phyloP scores from a whole-genome alignment of 2,113 vertebrate genomes.

The Tetrao urogallus region DNA sequence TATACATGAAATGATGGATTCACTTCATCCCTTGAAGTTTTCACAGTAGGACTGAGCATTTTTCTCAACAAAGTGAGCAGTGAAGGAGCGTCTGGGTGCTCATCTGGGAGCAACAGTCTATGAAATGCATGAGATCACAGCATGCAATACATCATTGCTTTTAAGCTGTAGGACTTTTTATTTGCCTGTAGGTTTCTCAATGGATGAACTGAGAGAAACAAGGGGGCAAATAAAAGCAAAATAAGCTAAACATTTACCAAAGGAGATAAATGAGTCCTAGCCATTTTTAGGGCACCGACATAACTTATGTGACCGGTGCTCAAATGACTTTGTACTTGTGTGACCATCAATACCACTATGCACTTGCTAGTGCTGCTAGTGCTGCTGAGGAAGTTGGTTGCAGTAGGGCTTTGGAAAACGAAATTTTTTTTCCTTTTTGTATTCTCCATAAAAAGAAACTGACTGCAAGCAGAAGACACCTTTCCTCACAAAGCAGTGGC shows the following conservation, averaged over 20 bases:
- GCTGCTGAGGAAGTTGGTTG: background rate
- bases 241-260: background rate
- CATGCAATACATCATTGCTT: background rate
- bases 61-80: background rate
- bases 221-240: background rate
- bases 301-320: background rate
- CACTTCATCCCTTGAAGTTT: background rate
- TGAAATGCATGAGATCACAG: background rate
- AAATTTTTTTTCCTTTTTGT: background rate
- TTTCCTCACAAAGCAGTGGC: accelerated
- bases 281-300: background rate
- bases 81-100: background rate
- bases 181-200: background rate
- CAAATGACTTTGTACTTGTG: background rate
- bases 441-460: background rate
- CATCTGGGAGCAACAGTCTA: background rate
- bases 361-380: background rate
- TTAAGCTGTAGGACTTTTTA: background rate
- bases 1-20: background rate
- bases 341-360: background rate
- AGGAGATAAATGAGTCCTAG: background rate
- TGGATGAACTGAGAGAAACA: background rate
- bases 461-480: background rate
- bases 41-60: background rate
- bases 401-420: background rate